These are phyloP conservation scores for Pygmarrhopalites habei DNA, from an alignment of 1,140 invertebrate genomes.

Conservation along the genomic window DNA sequence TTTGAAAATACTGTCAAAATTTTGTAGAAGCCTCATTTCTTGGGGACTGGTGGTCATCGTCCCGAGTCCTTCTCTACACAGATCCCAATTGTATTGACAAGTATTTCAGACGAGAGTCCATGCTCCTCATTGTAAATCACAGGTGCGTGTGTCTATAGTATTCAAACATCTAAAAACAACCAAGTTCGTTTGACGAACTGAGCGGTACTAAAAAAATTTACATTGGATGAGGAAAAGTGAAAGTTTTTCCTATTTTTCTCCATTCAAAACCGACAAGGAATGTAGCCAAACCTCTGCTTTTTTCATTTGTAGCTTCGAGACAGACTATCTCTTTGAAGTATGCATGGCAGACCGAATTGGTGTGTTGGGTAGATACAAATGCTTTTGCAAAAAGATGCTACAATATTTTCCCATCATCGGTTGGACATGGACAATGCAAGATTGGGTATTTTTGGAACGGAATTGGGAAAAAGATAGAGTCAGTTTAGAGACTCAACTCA, in stretches of 20 bases:
- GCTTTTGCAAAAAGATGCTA: constrained; percentile 45
- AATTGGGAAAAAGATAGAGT: constrained; percentile 77
- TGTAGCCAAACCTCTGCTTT: too few relatives aligned
- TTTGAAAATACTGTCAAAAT: not conserved
- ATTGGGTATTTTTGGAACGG: constrained; percentile 85
- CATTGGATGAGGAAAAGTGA: too few relatives aligned
- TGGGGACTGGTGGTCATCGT: not conserved
- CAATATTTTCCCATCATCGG: constrained; percentile 87
- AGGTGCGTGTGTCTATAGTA: too few relatives aligned
- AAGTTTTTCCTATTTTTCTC: too few relatives aligned
- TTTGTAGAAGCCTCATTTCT: not conserved
- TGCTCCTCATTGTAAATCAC: not conserved
- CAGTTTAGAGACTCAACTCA: not conserved
- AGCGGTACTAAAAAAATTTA: too few relatives aligned
- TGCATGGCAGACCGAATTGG: not conserved
- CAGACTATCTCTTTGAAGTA: not conserved
- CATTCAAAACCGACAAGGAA: too few relatives aligned
- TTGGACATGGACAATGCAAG: constrained; percentile 90
- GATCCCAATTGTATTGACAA: not conserved
- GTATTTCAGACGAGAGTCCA: not conserved
- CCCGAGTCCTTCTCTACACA: not conserved
- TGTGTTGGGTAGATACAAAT: not conserved
- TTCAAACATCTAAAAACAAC: too few relatives aligned
- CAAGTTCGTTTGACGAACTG: too few relatives aligned
- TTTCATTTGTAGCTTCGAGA: not conserved